These are phyloP conservation scores for Drosophila affinis DNA, from an alignment of 2,888 invertebrate species.

Conservation along the genomic window DNA sequence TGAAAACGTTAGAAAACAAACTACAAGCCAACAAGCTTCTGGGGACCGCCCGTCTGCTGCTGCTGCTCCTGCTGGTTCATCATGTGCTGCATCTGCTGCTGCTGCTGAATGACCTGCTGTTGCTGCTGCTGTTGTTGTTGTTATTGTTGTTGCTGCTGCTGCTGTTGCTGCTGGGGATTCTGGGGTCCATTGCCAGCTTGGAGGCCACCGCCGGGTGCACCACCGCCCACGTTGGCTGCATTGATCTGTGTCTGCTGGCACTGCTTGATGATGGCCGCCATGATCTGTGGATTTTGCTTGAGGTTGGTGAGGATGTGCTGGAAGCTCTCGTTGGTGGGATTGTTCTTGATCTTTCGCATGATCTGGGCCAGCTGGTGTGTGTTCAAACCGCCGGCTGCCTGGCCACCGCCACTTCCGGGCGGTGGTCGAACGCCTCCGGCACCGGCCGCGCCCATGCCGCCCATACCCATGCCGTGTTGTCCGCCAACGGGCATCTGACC, in stretches of 20 bases:
- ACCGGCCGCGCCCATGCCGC: slow-evolving; percentile 62
- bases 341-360: slow-evolving; percentile 94
- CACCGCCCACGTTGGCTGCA: slow-evolving; percentile 69
- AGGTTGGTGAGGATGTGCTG: slow-evolving; percentile 94
- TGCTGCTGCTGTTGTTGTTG: slow-evolving; percentile 63
- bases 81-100: slow-evolving; percentile 84
- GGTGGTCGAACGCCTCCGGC: slow-evolving; percentile 83
- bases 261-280: slow-evolving; percentile 97
- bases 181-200: slow-evolving; percentile 77
- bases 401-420: slow-evolving; percentile 55
- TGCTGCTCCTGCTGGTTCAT: slow-evolving; percentile 81
- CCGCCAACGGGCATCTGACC: slow-evolving; percentile 49
- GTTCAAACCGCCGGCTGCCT: slow-evolving; percentile 75
- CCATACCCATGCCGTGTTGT: slow-evolving; percentile 67
- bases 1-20: not conserved
- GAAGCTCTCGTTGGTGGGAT: slow-evolving; percentile 95
- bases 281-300: slow-evolving; percentile 96
- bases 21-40: slow-evolving; percentile 20
- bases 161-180: slow-evolving; percentile 76
- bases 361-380: slow-evolving; percentile 90
- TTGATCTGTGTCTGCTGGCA: slow-evolving; percentile 86
- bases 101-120: slow-evolving; percentile 84
- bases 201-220: slow-evolving; percentile 48
- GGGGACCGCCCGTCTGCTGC: slow-evolving; percentile 78
- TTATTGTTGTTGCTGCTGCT: slow-evolving; percentile 75